A percentile compares a stretch with the other conserved stretches of the same genome.
phyloP scores from a whole-genome alignment of 2,113 vertebrate species.

The Lycaon pictus region DNA sequence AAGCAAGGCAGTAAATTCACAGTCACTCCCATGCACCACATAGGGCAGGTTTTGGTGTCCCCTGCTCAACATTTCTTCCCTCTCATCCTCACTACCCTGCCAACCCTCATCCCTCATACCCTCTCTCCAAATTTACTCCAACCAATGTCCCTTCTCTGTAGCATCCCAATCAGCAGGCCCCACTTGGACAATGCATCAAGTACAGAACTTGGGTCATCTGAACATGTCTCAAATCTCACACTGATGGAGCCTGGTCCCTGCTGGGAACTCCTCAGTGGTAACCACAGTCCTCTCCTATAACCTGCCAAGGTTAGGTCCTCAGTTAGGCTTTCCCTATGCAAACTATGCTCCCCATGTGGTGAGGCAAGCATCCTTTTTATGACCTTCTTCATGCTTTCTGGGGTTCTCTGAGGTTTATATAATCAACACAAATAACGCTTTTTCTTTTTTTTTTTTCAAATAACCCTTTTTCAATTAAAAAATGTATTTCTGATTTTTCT shows the following conservation, averaged over 20 bases:
- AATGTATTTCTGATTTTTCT: not conserved
- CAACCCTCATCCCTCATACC: not conserved
- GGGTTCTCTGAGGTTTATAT: not conserved
- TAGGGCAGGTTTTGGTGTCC: not conserved
- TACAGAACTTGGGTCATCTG: not conserved
- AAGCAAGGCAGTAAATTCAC: not conserved
- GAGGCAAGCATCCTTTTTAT: not conserved
- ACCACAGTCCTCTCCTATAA: not conserved
- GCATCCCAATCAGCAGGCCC: not conserved
- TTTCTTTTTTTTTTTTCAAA: not conserved
- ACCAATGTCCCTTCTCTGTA: not conserved
- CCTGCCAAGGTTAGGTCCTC: not conserved
- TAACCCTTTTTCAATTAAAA: not conserved
- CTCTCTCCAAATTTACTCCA: not conserved
- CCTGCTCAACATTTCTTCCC: not conserved
- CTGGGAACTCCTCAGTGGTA: not conserved
- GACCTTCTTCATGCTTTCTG: not conserved
- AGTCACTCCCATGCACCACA: not conserved
- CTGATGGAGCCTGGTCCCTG: not conserved
- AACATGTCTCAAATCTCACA: not conserved
- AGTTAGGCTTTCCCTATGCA: not conserved
- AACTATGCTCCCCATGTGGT: not conserved
- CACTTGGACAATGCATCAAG: not conserved
- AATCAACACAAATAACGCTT: not conserved
- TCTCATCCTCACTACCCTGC: not conserved